Evolutionary conservation across 2,888 invertebrate species (phyloP), one percentile per base, ranked within the genome.

Genomic region (Tupiocoris notatus): DNA sequence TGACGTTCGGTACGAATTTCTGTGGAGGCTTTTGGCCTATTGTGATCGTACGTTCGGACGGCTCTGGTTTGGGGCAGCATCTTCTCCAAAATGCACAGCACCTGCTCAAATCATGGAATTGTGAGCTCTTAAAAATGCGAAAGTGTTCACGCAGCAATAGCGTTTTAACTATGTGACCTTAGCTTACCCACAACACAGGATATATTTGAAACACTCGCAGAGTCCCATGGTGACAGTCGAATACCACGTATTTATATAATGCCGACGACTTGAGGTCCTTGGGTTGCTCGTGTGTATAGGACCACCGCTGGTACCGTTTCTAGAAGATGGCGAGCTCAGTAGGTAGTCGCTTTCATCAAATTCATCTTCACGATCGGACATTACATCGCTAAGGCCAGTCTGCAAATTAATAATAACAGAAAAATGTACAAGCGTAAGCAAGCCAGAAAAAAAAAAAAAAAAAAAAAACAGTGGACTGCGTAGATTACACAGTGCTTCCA

Each of bases 1-100:
- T 96, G 82, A 95, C 93, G 86, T 99, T 99, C 77, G 94, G 91
- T 77, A 97, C 95, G 86, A 91, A 97, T 82, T 92, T 94, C 82
- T 94, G 93, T 70, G 89, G 88, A 80, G 89, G 91, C 58, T 90
- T 85, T 81, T 90, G 89, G 39, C 94, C 94, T 81, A 95, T 86
- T 82, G 89, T 88, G 81, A 95, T 92, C 58, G 90, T 91, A 81
- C 95, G 88, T 7, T 93, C 88, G 80, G 89, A 88, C 70, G 93
- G 85, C 83, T 93, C 93, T 80, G 90, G 88, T 81, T 90, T 90
- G 76, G 92, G 86, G 83, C 90, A 90, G 76, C 82, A 82, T 84
- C 90, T 90, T 86, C 88, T 87, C 87, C 92, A 91, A 82, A 90
- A 86, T 84, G 89, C 89, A 56, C 76, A 76, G 56, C 56, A 62